A percentile compares a stretch with the other conserved stretches of the same genome.
These are phyloP conservation scores for Chaetops frenatus DNA, from an alignment of 2,113 vertebrate species.

Conservation along the genomic window DNA sequence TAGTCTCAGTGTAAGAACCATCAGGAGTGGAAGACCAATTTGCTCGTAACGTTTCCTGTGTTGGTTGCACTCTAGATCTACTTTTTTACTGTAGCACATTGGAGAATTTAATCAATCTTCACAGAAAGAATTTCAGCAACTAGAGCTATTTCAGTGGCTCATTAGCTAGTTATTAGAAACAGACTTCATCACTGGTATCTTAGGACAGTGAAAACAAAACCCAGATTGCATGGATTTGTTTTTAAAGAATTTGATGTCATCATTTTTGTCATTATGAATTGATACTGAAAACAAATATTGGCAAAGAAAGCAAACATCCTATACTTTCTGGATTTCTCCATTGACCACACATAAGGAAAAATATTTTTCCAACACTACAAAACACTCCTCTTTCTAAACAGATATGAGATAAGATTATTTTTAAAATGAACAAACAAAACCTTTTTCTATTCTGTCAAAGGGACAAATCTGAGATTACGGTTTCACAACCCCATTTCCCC, in stretches of 20 bases:
- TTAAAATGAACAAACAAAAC: background rate
- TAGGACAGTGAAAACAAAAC: constrained; percentile 8
- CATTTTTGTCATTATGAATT: background rate
- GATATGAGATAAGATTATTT: background rate
- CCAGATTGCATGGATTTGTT: background rate
- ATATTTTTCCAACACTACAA: background rate
- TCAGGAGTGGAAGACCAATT: background rate
- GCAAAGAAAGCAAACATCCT: background rate
- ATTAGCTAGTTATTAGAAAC: constrained; percentile 15
- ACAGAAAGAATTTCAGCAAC: background rate
- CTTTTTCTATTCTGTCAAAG: background rate
- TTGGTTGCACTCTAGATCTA: background rate
- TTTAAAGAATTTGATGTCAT: background rate
- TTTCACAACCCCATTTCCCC: background rate
- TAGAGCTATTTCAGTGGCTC: background rate
- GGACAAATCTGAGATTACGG: background rate
- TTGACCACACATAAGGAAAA: background rate
- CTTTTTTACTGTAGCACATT: background rate
- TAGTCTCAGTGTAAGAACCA: background rate
- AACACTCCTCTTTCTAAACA: background rate
- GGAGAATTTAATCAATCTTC: background rate
- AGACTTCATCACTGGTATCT: background rate
- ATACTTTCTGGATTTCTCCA: background rate
- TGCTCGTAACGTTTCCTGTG: background rate
- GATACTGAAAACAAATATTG: background rate